Evolutionary conservation across 2,888 invertebrate species (phyloP).

Genomic region (Cybosia mesomella): DNA sequence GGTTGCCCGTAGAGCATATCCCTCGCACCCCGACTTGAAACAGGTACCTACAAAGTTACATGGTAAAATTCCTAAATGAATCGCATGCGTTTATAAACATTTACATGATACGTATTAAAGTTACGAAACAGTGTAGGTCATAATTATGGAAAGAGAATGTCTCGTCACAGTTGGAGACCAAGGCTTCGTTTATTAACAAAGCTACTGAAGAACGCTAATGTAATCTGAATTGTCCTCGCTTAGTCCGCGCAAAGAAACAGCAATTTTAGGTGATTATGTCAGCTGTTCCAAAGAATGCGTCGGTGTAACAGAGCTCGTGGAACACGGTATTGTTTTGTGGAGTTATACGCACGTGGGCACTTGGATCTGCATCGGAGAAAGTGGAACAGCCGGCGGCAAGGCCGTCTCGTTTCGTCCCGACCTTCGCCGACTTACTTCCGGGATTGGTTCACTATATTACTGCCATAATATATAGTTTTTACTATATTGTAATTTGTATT

Average conservation of each 20-base stretch:
- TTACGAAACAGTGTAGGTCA: conserved; percentile 65
- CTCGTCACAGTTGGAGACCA: conserved; percentile 73
- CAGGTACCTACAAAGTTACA: too few relatives aligned
- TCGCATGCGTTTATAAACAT: conserved; percentile 25
- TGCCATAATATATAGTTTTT: conserved; percentile 23
- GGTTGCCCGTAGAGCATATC: too few relatives aligned
- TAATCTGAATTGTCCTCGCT: conserved; percentile 71
- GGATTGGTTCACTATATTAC: conserved; percentile 59
- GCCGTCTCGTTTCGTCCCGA: conserved; percentile 77
- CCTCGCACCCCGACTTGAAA: too few relatives aligned
- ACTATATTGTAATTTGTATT: not conserved
- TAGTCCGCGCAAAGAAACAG: conserved; percentile 68
- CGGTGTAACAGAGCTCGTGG: conserved; percentile 69
- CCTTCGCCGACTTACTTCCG: conserved; percentile 78
- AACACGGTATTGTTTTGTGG: conserved; percentile 71
- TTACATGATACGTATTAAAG: conserved; percentile 50
- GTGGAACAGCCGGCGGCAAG: conserved; percentile 84
- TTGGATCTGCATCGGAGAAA: conserved; percentile 74
- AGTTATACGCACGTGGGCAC: conserved; percentile 74
- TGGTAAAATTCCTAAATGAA: conserved; percentile 25
- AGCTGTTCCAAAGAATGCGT: conserved; percentile 75
- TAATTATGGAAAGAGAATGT: conserved; percentile 74
- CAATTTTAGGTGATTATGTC: conserved; percentile 81
- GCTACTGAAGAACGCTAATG: conserved; percentile 64
- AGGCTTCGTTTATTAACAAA: conserved; percentile 78